These are phyloP conservation scores for Chesias legatella DNA, from an alignment of 2,888 invertebrate genomes.

Conservation along the genomic window DNA sequence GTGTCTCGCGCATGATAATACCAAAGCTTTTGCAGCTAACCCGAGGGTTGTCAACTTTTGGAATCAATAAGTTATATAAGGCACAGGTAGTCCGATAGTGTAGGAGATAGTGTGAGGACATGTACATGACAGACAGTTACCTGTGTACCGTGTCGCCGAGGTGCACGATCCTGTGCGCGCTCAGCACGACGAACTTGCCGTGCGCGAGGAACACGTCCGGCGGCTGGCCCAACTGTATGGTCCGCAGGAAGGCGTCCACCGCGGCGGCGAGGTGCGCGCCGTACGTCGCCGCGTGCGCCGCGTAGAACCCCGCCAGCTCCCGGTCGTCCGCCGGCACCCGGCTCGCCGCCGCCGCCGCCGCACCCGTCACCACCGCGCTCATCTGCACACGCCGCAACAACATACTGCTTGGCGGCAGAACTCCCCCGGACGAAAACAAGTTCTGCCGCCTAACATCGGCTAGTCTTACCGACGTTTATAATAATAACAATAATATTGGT, in stretches of 20 bases:
- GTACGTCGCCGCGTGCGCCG: constrained; percentile 91
- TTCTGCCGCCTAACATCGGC: too few relatives aligned
- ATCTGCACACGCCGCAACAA: too few relatives aligned
- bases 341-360: constrained; percentile 73
- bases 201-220: constrained; percentile 96
- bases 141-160: constrained; percentile 95
- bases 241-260: constrained; percentile 94
- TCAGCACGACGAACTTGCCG: constrained; percentile 95
- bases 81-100: too few relatives aligned
- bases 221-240: constrained; percentile 95
- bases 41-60: too few relatives aligned
- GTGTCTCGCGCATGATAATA: too few relatives aligned
- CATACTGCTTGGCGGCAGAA: too few relatives aligned
- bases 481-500: too few relatives aligned
- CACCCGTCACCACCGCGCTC: constrained; percentile 75
- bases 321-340: constrained; percentile 88
- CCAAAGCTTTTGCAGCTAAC: too few relatives aligned
- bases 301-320: constrained; percentile 92
- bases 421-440: too few relatives aligned
- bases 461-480: too few relatives aligned
- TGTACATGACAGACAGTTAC: constrained; percentile 33
- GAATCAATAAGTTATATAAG: too few relatives aligned
- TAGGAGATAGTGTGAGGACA: too few relatives aligned
- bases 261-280: constrained; percentile 92
- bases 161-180: constrained; percentile 95